These are phyloP conservation scores for Pristiophorus japonicus DNA, from an alignment of 2,113 vertebrate genomes.

Conservation along the genomic window DNA sequence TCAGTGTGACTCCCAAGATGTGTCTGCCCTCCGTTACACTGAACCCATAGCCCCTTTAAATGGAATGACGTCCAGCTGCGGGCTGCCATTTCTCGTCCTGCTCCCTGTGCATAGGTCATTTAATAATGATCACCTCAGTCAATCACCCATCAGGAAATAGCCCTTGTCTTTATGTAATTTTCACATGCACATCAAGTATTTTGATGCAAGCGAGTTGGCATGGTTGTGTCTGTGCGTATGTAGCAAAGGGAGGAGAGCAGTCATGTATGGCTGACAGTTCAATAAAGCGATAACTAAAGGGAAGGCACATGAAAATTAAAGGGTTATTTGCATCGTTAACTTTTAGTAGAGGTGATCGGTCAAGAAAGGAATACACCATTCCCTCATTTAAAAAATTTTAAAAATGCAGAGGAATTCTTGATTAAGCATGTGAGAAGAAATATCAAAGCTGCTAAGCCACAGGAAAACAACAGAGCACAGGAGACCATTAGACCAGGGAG, in stretches of 20 bases:
- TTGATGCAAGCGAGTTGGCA: not conserved
- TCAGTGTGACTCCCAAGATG: conserved; percentile 21
- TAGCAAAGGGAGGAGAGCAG: not conserved
- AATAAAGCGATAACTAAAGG: not conserved
- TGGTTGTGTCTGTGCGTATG: not conserved
- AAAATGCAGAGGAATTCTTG: not conserved
- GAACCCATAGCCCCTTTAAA: conserved; percentile 8
- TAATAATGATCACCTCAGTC: conserved; percentile 20
- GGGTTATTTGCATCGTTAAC: not conserved
- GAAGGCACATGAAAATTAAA: not conserved
- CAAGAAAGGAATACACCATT: not conserved
- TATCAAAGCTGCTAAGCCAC: not conserved
- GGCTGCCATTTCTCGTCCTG: not conserved
- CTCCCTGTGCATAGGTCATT: not conserved
- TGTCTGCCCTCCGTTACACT: conserved; percentile 27
- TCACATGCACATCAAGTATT: not conserved
- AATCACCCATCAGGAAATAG: not conserved
- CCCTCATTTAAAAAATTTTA: not conserved
- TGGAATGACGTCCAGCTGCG: not conserved
- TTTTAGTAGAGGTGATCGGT: not conserved
- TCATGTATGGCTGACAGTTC: not conserved
- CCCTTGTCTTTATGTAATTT: conserved; percentile 13
- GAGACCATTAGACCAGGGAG: not conserved
- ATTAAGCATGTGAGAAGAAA: not conserved
- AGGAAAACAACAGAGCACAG: not conserved